Evolutionary conservation across 2,888 invertebrate genomes (phyloP).

Genomic region (Acanthopleura granulata): DNA sequence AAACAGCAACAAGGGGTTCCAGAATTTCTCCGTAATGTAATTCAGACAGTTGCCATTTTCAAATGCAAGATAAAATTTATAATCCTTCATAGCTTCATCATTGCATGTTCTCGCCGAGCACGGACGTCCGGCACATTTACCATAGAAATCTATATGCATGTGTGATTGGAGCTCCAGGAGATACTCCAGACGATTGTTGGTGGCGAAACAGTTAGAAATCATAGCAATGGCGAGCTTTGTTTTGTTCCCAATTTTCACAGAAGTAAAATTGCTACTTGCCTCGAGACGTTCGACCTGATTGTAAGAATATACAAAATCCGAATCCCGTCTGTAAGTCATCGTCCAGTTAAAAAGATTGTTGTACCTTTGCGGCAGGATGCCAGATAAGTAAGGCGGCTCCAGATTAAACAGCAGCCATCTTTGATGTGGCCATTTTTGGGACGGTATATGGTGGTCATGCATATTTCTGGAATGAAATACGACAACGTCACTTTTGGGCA

Average conservation of each 20-base stretch:
- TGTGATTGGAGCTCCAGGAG: background rate
- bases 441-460: no score
- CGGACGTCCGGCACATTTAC: background rate
- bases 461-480: no score
- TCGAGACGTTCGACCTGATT: no score
- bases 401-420: no score
- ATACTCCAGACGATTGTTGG: background rate
- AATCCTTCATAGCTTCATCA: background rate
- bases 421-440: no score
- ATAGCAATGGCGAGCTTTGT: background rate
- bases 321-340: no score
- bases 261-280: no score
- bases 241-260: background rate
- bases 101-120: background rate
- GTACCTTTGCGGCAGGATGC: no score
- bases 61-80: conserved; percentile 4
- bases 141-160: conserved; percentile 3
- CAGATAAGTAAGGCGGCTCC: no score
- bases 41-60: background rate
- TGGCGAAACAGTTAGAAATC: conserved; percentile 1
- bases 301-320: no score
- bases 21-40: conserved; percentile 10
- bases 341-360: no score
- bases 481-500: no score
- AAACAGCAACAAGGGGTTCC: background rate